Conservation (phyloP, 2,888 invertebrate species). For the Trissolcus japonicus region DNA sequence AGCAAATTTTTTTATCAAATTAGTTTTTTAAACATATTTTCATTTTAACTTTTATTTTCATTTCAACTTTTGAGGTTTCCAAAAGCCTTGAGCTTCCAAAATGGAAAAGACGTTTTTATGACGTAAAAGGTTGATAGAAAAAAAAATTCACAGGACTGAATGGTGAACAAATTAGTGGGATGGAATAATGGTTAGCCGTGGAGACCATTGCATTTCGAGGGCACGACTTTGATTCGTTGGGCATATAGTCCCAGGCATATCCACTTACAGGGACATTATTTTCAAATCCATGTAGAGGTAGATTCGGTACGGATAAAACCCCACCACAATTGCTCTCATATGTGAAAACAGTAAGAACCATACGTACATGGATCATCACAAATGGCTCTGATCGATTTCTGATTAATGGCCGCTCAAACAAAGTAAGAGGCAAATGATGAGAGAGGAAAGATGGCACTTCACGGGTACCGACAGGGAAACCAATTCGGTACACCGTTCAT, state of each 20-base stretch:
- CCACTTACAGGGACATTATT: conserved; percentile 73
- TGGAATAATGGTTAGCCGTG: conserved; percentile 19
- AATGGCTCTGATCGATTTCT: too few species aligned
- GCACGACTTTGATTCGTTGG: conserved; percentile 26
- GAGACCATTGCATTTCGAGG: conserved; percentile 12
- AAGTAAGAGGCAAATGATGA: too few species aligned
- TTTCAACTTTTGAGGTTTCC: background rate
- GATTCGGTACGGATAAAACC: conserved; percentile 64
- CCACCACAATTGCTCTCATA: conserved; percentile 39
- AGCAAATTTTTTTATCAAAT: too few species aligned
- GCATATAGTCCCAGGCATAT: conserved; percentile 73
- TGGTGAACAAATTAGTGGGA: conserved; percentile 10
- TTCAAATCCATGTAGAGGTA: conserved; percentile 60
- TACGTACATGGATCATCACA: too few species aligned
- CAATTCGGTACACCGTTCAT: conserved; percentile 72
- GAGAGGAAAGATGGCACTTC: background rate
- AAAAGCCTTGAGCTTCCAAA: background rate
- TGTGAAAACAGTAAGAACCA: conserved; percentile 13
- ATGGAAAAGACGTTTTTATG: background rate
- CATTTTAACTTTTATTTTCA: too few species aligned
- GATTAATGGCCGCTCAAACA: too few species aligned
- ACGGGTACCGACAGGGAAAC: conserved; percentile 63
- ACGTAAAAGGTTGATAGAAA: background rate
- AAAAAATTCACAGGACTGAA: background rate
- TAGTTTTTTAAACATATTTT: too few species aligned